These are phyloP conservation scores for Microdon myrmicae DNA, from an alignment of 2,888 invertebrate genomes.

Conservation along the genomic window DNA sequence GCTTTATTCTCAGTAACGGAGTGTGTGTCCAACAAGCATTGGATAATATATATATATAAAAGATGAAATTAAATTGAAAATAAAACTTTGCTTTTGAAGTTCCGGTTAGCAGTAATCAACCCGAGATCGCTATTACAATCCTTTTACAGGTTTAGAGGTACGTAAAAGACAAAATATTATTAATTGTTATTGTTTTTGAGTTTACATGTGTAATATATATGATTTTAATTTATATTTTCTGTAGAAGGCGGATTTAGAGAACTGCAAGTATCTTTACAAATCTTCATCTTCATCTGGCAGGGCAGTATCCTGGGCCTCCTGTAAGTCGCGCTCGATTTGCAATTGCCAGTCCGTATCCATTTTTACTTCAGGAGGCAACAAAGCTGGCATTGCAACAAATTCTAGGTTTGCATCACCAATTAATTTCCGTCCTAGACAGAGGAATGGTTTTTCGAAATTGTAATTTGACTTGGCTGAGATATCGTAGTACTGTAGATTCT, in stretches of 20 bases:
- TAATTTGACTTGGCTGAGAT: conserved; percentile 99
- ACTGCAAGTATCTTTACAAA: conserved; percentile 82
- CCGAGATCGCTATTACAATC: too few relatives aligned
- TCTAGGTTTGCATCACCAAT: conserved; percentile 99
- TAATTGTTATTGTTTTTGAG: too few relatives aligned
- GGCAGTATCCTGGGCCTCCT: conserved; percentile 94
- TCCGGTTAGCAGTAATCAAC: too few relatives aligned
- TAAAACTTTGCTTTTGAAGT: too few relatives aligned
- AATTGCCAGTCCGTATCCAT: conserved; percentile 98
- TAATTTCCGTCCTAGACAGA: conserved; percentile 97
- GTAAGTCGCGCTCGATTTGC: conserved; percentile 96
- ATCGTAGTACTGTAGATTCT: conserved; percentile 99
- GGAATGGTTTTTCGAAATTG: conserved; percentile 99
- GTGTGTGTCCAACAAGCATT: too few relatives aligned
- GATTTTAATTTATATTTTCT: too few relatives aligned
- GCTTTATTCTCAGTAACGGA: too few relatives aligned
- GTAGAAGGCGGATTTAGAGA: neutral
- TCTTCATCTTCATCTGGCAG: conserved; percentile 99
- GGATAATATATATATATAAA: too few relatives aligned
- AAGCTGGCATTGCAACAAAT: conserved; percentile 98
- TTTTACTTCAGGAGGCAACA: conserved; percentile 96
- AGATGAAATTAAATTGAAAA: too few relatives aligned
- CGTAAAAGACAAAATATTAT: too few relatives aligned
- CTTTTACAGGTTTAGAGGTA: too few relatives aligned
- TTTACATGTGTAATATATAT: too few relatives aligned